phyloP scores from a whole-genome alignment of 2,888 invertebrate genomes.

The Beris chalybata region DNA sequence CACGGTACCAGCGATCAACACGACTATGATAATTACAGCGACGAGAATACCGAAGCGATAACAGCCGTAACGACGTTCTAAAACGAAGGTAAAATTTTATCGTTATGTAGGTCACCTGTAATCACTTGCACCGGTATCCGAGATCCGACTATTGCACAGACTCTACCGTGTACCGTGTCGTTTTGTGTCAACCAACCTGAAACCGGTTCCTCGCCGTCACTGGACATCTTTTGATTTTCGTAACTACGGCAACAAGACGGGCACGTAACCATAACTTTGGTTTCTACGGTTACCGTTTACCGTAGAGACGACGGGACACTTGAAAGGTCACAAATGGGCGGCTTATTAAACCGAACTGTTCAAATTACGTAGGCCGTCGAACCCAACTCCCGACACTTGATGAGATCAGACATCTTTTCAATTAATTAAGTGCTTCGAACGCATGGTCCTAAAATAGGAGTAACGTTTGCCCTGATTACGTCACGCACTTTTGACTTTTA shows the following conservation, averaged over 20 bases:
- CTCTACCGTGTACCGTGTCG: conserved; percentile 1
- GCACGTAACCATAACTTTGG: conserved; percentile 10
- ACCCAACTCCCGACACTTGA: no score
- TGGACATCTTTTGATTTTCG: conserved; percentile 27
- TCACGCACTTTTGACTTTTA: no score
- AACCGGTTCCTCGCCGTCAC: conserved; percentile 28
- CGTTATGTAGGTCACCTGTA: neutral
- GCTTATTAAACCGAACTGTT: no score
- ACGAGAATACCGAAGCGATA: conserved; percentile 38
- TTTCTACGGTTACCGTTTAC: conserved; percentile 20
- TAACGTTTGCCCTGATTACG: no score
- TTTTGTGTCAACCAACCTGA: conserved; percentile 14
- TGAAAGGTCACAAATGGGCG: no score
- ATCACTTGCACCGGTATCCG: conserved; percentile 10
- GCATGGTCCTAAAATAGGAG: no score
- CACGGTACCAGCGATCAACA: conserved; percentile 37
- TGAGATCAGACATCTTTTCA: no score
- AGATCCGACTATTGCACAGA: conserved; percentile 11
- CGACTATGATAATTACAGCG: conserved; percentile 37
- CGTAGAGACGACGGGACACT: no score
- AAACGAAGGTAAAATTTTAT: conserved; percentile 15
- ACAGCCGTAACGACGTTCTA: conserved; percentile 38
- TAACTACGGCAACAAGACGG: conserved; percentile 14
- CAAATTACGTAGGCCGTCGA: no score
- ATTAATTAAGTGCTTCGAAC: no score